These are phyloP conservation scores for Acipenser transmontanus DNA, from an alignment of 2,797 vertebrate species.

Conservation along the genomic window DNA sequence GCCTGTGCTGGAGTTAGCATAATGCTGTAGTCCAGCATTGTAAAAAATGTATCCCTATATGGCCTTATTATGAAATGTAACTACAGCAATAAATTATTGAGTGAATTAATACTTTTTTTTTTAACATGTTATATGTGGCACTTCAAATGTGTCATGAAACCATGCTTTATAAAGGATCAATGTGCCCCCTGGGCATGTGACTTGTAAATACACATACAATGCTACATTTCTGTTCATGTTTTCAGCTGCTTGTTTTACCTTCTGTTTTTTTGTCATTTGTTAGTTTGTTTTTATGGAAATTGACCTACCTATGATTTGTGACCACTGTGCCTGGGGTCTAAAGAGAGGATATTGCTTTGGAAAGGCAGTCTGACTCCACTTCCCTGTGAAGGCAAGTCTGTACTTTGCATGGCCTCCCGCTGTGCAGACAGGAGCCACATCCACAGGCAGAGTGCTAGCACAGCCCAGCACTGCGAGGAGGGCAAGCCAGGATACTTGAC, in stretches of 20 bases:
- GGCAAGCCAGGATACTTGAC: constrained; percentile 49
- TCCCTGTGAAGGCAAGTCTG: constrained; percentile 79
- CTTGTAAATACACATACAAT: constrained; percentile 17
- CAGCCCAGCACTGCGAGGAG: constrained; percentile 49
- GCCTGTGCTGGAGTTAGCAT: too few relatives aligned
- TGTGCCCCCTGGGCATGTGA: too few relatives aligned
- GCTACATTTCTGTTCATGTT: not conserved
- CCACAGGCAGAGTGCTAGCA: constrained; percentile 60
- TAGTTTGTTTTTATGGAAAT: not conserved
- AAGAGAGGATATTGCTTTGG: constrained; percentile 95
- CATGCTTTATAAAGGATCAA: too few relatives aligned
- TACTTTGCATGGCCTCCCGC: constrained; percentile 76
- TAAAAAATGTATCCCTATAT: too few relatives aligned
- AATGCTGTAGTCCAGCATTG: too few relatives aligned
- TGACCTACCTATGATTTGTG: constrained; percentile 82
- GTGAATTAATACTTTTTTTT: too few relatives aligned
- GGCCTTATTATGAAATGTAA: too few relatives aligned
- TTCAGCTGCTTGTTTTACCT: too few relatives aligned
- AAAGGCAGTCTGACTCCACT: constrained; percentile 86
- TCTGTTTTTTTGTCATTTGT: too few relatives aligned
- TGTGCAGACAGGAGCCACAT: constrained; percentile 65
- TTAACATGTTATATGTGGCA: too few relatives aligned
- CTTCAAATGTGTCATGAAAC: too few relatives aligned
- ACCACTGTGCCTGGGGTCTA: constrained; percentile 96
- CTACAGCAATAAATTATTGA: too few relatives aligned